phyloP scores from a whole-genome alignment of 1,140 invertebrate genomes.

The Drosophila dunni region DNA sequence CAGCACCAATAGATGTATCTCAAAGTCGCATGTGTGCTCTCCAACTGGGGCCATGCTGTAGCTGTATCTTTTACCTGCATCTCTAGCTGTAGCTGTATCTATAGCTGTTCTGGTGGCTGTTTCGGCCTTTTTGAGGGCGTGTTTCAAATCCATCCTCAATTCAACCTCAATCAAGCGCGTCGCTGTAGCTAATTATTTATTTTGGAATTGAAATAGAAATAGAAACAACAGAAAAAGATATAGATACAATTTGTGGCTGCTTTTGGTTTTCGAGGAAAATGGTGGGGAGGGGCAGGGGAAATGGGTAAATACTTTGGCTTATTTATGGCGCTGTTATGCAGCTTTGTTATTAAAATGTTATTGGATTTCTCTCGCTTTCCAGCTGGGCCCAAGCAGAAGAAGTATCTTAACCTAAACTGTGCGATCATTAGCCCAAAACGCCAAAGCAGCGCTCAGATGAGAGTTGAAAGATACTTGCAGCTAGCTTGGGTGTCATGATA shows the following conservation, averaged over 20 bases:
- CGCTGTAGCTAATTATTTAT: constrained; percentile 73
- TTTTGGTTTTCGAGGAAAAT: not conserved
- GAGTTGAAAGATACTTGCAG: constrained; percentile 23
- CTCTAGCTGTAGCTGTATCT: constrained; percentile 26
- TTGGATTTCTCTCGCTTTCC: constrained; percentile 81
- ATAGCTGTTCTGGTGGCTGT: constrained; percentile 7
- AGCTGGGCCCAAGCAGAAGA: constrained; percentile 42
- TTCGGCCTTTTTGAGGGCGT: constrained; percentile 69
- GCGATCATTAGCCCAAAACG: constrained; percentile 53
- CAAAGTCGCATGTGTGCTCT: constrained; percentile 17
- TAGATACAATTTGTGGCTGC: constrained; percentile 19
- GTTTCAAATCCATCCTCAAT: constrained; percentile 39
- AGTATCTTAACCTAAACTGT: constrained; percentile 12
- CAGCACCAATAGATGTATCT: constrained; percentile 45
- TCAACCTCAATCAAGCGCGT: constrained; percentile 28
- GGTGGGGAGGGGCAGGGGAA: not conserved
- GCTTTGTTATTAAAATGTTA: constrained; percentile 83
- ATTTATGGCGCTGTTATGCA: constrained; percentile 68
- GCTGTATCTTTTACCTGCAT: constrained; percentile 7
- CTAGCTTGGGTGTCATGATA: constrained; percentile 69
- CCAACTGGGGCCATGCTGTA: not conserved
- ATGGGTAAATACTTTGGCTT: constrained; percentile 60
- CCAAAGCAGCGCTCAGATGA: not conserved
- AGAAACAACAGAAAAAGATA: not conserved
- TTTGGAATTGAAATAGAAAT: constrained; percentile 33